These are phyloP conservation scores for Heterochromis multidens DNA, from an alignment of 2,113 vertebrate species.

Conservation along the genomic window DNA sequence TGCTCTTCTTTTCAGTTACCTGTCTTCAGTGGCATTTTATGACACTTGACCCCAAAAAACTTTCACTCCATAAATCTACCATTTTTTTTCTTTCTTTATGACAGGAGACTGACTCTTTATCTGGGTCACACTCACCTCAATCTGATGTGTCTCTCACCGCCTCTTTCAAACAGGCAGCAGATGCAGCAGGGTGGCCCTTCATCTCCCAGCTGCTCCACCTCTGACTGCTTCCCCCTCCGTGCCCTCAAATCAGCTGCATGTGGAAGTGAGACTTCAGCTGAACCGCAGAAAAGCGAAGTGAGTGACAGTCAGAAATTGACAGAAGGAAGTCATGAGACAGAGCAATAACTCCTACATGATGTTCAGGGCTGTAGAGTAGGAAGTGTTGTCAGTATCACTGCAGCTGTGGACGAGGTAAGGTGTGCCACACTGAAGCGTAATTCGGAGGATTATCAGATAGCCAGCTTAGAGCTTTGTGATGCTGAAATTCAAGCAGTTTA, in stretches of 20 bases:
- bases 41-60: neutral
- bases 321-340: neutral
- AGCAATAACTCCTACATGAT: neutral
- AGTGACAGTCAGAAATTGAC: neutral
- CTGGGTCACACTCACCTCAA: neutral
- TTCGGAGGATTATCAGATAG: neutral
- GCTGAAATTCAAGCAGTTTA: neutral
- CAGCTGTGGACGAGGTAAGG: constrained; percentile 26
- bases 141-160: neutral
- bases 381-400: neutral
- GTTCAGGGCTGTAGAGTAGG: neutral
- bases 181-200: constrained; percentile 9
- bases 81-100: neutral
- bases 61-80: neutral
- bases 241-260: neutral
- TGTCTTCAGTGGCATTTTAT: neutral
- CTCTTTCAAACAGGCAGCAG: neutral
- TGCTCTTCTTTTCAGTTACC: neutral
- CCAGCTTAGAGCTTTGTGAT: neutral
- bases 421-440: too few species aligned
- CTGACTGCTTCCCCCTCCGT: neutral
- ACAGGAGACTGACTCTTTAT: neutral
- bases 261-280: constrained; percentile 45
- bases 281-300: constrained; percentile 50
- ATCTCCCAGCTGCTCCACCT: neutral